A percentile compares a stretch with the other conserved stretches of the same genome.
phyloP scores from a whole-genome alignment of 2,113 vertebrate genomes.

The Lophotis ruficrista region DNA sequence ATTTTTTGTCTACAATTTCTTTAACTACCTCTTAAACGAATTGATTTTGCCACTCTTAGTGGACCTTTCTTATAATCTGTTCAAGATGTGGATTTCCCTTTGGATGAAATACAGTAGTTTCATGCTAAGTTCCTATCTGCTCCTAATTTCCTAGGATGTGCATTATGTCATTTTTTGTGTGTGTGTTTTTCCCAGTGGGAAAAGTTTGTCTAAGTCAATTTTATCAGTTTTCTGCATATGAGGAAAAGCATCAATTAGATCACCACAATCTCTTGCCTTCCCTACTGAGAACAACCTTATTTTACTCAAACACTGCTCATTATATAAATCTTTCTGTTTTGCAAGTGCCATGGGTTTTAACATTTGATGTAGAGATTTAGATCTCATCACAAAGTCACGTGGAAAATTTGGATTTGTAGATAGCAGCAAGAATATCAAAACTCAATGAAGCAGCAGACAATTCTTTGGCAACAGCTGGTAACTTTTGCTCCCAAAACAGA shows the following conservation, averaged over 20 bases:
- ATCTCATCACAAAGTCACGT: neutral
- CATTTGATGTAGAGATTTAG: constrained; percentile 33
- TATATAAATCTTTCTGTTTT: constrained; percentile 42
- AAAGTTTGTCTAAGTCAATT: constrained; percentile 57
- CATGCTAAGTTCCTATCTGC: constrained; percentile 51
- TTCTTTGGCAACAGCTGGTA: constrained; percentile 6
- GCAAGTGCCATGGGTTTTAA: neutral
- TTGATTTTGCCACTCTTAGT: constrained; percentile 53
- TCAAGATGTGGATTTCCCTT: constrained; percentile 56
- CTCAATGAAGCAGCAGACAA: constrained; percentile 1
- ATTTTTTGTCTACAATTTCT: constrained; percentile 2
- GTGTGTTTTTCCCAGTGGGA: constrained; percentile 42
- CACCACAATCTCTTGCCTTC: neutral
- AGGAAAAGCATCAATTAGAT: constrained; percentile 48
- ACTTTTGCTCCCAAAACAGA: constrained; percentile 1
- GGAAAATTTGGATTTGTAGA: neutral
- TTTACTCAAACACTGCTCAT: constrained; percentile 33
- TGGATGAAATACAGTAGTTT: constrained; percentile 59
- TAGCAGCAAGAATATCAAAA: constrained; percentile 19
- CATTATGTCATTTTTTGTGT: constrained; percentile 60
- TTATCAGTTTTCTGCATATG: constrained; percentile 12
- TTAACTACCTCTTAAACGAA: constrained; percentile 41
- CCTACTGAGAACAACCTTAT: constrained; percentile 47
- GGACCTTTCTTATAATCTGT: constrained; percentile 44
- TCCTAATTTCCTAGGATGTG: constrained; percentile 62